These are phyloP conservation scores for Thereva unica DNA, from an alignment of 2,888 invertebrate genomes.

Conservation along the genomic window DNA sequence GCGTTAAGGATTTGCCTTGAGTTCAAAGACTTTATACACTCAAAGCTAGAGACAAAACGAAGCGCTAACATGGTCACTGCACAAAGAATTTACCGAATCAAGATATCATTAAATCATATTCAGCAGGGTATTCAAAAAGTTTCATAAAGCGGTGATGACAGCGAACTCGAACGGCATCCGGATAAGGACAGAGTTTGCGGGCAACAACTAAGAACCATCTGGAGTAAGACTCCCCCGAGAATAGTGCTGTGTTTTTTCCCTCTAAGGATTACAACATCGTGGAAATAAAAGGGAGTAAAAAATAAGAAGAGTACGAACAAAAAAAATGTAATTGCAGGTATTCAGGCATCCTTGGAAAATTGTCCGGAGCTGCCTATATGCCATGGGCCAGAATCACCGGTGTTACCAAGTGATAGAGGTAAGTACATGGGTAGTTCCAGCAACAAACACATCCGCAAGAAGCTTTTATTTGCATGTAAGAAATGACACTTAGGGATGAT, in stretches of 20 bases:
- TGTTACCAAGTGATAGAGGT: background rate
- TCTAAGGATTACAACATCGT: too few relatives aligned
- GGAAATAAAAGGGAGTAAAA: conserved; percentile 13
- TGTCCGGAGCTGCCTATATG: background rate
- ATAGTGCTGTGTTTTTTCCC: conserved; percentile 6
- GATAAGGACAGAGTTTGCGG: conserved; percentile 11
- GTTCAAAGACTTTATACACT: too few relatives aligned
- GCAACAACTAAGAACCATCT: conserved; percentile 12
- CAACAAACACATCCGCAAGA: background rate
- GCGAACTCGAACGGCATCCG: background rate
- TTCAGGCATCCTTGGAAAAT: conserved; percentile 15
- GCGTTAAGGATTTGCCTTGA: too few relatives aligned
- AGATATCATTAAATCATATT: conserved; percentile 1
- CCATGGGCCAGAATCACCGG: too few relatives aligned
- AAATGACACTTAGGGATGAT: conserved; percentile 19
- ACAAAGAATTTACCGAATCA: conserved; percentile 6
- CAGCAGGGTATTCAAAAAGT: background rate
- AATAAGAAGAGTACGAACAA: too few relatives aligned
- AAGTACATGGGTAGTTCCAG: conserved; percentile 3
- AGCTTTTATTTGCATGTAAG: conserved; percentile 22
- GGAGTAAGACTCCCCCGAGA: conserved; percentile 3
- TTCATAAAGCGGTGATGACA: conserved; percentile 14
- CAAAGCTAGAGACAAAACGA: too few relatives aligned
- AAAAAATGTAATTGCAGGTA: conserved; percentile 19
- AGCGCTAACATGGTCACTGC: too few relatives aligned